These are phyloP conservation scores for Peromyscus nudipes DNA, from an alignment of 2,797 vertebrate species.

Conservation along the genomic window DNA sequence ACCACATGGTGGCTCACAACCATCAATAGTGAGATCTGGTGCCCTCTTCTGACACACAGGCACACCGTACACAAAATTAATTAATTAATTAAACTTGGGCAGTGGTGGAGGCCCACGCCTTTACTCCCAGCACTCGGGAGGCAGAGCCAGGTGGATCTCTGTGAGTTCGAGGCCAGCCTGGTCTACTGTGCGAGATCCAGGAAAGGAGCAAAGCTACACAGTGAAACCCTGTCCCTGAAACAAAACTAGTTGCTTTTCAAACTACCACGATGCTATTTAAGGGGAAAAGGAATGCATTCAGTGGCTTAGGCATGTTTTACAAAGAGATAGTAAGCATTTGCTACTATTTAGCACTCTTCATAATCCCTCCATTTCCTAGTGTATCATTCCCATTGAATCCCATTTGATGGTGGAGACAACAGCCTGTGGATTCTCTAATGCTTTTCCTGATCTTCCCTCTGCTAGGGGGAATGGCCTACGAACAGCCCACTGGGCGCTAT, in stretches of 20 bases:
- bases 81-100: no score
- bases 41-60: no score
- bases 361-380: not conserved
- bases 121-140: no score
- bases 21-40: no score
- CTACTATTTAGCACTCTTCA: not conserved
- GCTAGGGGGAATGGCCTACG: not conserved
- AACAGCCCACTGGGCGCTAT: not conserved
- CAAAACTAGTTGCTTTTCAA: not conserved
- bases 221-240: no score
- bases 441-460: not conserved
- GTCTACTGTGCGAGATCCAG: no score
- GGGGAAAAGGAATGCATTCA: not conserved
- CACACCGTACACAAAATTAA: no score
- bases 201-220: no score
- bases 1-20: no score
- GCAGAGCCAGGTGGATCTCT: no score
- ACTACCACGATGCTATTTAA: not conserved
- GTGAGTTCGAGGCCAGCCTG: no score
- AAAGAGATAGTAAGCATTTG: not conserved
- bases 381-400: not conserved
- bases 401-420: not conserved
- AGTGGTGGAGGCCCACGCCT: no score
- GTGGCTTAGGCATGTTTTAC: not conserved
- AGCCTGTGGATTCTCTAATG: not conserved